Base-by-base conservation (phyloP, 2,888 invertebrate genomes). In the Drosophila siamana region DNA sequence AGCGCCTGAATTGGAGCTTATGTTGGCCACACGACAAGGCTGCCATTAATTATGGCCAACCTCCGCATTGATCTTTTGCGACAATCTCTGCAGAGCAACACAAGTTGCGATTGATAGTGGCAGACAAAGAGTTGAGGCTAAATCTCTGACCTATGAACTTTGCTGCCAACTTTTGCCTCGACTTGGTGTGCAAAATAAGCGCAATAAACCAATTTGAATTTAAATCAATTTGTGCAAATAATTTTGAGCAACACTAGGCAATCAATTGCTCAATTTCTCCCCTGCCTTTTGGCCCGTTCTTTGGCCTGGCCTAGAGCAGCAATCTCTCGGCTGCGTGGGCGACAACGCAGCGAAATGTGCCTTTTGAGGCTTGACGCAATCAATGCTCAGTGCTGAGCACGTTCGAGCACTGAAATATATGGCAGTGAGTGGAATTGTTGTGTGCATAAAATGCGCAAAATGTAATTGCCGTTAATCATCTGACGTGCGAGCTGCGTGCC, bases 401-500 rank as follows among this genome's bases (percentile, higher is more conserved):
- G 74, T 71, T 71, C 28, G 33, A 4, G 26, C 15, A 13, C 30
- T 30, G 16, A 33, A 52, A 33, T 33, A n/a, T n/a, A n/a, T n/a
- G n/a, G n/a, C n/a, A n/a, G n/a, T n/a, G n/a, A n/a, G n/a, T n/a
- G n/a, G n/a, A n/a, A n/a, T n/a, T n/a, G n/a, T n/a, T n/a, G n/a
- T 48, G 36, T 28, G 15, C 47, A 22, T 55, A 15, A 33, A 44
- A 6, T 26, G 4, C 33, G 33, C 33, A n/a, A 4, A 33, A 47
- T 62, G 51, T 73, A 74, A 64, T 77, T 76, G 74, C 22, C 47
- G 47, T 64, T 76, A 77, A 77, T 77, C 77, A 77, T 55, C 68
- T 38, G 59, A 59, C 66, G 73, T 76, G 70, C 66, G 76, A 63
- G 76, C 60, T 77, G 76, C 74, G 74, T 67, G 76, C 66, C 50